phyloP scores from a whole-genome alignment of 64 coral and sea anemone species.

The Cladopsammia gracilis region DNA sequence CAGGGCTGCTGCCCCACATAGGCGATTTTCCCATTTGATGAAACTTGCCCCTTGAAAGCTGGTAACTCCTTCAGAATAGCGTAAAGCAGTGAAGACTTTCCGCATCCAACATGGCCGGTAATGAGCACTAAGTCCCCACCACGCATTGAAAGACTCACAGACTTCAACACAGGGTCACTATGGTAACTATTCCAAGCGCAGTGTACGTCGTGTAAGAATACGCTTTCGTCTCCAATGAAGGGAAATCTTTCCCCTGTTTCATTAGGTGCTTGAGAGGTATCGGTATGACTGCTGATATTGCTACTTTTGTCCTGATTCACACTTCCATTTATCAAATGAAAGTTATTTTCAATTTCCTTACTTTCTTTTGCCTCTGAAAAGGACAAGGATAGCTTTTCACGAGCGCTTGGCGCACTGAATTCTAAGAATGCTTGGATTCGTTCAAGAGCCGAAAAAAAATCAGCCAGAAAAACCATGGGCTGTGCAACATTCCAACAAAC shows the following conservation, averaged over 20 bases:
- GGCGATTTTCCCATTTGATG: constrained; percentile 5
- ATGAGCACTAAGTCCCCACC: constrained; percentile 28
- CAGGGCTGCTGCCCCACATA: constrained; percentile 35
- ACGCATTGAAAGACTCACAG: not conserved
- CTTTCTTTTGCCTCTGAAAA: too few species aligned
- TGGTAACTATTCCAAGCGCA: constrained; percentile 17
- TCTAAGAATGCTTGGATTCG: not conserved
- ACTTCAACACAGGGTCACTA: not conserved
- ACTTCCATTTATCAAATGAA: too few species aligned
- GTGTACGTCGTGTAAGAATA: not conserved
- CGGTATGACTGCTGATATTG: too few species aligned
- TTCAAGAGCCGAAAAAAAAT: not conserved
- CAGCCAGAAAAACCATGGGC: not conserved
- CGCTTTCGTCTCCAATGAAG: too few species aligned
- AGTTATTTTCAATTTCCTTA: too few species aligned
- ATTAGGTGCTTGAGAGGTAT: too few species aligned
- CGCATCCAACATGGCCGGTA: constrained; percentile 47
- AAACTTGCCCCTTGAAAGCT: not conserved
- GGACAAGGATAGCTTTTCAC: too few species aligned
- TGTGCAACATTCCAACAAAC: not conserved
- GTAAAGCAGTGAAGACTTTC: constrained; percentile 34
- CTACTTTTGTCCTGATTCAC: too few species aligned
- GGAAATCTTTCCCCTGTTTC: too few species aligned
- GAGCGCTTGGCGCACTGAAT: too few species aligned
- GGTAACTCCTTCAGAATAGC: constrained; percentile 41